Conservation (phyloP, 2,113 vertebrate genomes). For the Astatotilapia flaviijosephi region DNA sequence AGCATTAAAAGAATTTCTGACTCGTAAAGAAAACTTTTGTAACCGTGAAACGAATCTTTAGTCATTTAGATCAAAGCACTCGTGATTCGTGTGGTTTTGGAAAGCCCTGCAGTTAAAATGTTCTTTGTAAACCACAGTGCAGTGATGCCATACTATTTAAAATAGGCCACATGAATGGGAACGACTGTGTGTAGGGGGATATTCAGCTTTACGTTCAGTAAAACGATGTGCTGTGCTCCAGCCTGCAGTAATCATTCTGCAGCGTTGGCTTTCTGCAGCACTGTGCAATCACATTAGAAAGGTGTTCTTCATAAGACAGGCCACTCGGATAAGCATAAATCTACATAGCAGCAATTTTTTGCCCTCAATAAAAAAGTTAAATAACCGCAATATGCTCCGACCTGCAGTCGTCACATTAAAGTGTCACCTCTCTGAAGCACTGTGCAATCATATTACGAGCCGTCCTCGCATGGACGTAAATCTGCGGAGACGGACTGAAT, state of each 20-base stretch:
- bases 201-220: conserved; percentile 8
- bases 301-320: conserved; percentile 30
- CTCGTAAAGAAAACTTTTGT: background rate
- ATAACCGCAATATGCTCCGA: conserved; percentile 29
- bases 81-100: background rate
- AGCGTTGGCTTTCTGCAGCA: conserved; percentile 35
- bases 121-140: background rate
- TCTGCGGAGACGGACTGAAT: conserved; percentile 14
- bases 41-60: background rate
- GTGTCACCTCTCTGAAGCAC: conserved; percentile 23
- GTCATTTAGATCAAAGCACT: background rate
- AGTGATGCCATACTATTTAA: background rate
- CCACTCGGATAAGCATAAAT: conserved; percentile 43
- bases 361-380: conserved; percentile 30
- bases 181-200: background rate
- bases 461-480: background rate
- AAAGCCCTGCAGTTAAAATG: background rate
- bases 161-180: background rate
- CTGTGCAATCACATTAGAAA: conserved; percentile 42
- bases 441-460: conserved; percentile 2
- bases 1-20: background rate
- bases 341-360: conserved; percentile 25
- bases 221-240: background rate
- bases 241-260: conserved; percentile 26
- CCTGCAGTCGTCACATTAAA: conserved; percentile 29